These are phyloP conservation scores for Nestor notabilis DNA, from an alignment of 2,113 vertebrate species.

Conservation along the genomic window DNA sequence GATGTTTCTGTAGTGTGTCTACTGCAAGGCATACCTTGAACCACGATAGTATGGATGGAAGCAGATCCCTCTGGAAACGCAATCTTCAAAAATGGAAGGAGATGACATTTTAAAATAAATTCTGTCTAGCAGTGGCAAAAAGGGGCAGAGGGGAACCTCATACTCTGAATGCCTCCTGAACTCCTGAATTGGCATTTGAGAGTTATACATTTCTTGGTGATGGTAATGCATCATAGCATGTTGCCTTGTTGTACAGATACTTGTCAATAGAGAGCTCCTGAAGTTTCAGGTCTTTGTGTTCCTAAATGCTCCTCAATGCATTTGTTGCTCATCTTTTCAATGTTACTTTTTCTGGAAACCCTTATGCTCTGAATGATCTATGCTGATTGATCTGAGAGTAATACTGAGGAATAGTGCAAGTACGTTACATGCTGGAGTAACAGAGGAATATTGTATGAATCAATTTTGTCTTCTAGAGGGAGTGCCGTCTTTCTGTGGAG, in stretches of 20 bases:
- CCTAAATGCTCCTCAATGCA: neutral
- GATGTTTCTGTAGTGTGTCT: slow-evolving; percentile 16
- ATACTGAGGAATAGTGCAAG: neutral
- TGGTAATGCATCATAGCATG: neutral
- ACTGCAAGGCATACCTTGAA: slow-evolving; percentile 1
- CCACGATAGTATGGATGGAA: neutral
- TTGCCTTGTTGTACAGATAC: neutral
- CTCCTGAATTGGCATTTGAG: neutral
- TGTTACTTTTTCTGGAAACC: neutral
- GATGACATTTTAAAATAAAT: slow-evolving; percentile 22
- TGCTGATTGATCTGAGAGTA: neutral
- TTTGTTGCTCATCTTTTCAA: neutral
- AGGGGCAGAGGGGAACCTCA: neutral
- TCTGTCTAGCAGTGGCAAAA: slow-evolving; percentile 22
- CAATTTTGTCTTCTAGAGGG: neutral
- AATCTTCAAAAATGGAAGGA: slow-evolving; percentile 30
- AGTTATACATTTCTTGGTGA: neutral
- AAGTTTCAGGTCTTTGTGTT: neutral
- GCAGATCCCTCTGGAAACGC: slow-evolving; percentile 2
- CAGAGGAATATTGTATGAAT: neutral
- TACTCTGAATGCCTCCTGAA: neutral
- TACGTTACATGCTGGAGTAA: neutral
- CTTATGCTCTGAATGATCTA: neutral
- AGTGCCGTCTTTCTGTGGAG: neutral
- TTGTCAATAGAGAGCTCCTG: neutral